These are phyloP conservation scores for Hypotaenidia philippensis DNA, from an alignment of 2,797 vertebrate species.

Conservation along the genomic window DNA sequence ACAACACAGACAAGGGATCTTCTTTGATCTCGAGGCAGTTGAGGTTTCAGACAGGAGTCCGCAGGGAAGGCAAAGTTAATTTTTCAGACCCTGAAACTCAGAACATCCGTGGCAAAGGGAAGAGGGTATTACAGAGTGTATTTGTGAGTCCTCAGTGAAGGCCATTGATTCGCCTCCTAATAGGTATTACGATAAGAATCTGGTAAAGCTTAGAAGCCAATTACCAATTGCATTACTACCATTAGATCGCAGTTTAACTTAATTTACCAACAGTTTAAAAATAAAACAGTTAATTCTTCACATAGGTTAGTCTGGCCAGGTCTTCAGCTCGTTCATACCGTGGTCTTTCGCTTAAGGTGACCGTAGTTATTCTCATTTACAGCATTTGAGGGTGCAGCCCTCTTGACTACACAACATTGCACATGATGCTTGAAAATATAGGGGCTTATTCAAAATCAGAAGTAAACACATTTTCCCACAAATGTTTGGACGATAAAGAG, in stretches of 20 bases:
- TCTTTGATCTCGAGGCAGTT: constrained; percentile 79
- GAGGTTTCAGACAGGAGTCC: constrained; percentile 62
- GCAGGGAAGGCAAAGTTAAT: constrained; percentile 45
- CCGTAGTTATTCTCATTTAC: not conserved
- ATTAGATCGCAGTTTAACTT: constrained; percentile 34
- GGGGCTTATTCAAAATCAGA: not conserved
- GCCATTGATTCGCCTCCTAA: constrained; percentile 35
- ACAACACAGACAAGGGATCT: constrained; percentile 66
- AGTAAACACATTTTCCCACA: not conserved
- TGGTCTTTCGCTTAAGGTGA: not conserved
- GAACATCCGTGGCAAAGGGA: not conserved
- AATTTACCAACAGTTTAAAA: constrained; percentile 38
- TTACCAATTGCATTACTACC: not conserved
- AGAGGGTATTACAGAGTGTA: not conserved
- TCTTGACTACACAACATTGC: not conserved
- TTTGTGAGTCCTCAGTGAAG: constrained; percentile 5
- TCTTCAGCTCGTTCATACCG: not conserved
- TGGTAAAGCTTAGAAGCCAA: constrained; percentile 37
- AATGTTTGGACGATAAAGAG: not conserved
- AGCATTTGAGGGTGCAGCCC: not conserved
- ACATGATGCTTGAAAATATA: not conserved
- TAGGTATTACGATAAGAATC: not conserved
- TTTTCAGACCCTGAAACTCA: constrained; percentile 13
- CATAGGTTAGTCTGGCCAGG: not conserved
- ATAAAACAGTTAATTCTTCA: constrained; percentile 14